Conservation (phyloP, 2,113 vertebrate species). For the Morone chrysops region DNA sequence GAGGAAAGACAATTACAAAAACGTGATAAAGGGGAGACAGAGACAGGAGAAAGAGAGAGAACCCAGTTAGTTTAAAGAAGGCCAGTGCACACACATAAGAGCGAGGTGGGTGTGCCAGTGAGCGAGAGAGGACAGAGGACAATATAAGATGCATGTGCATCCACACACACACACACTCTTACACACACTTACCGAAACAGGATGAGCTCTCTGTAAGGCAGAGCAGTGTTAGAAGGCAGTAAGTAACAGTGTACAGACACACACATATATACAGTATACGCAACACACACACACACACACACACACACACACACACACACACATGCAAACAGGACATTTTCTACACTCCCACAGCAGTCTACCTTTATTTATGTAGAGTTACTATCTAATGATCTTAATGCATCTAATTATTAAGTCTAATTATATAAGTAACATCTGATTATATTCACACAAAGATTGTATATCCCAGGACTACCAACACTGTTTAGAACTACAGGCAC, state of each 20-base stretch:
- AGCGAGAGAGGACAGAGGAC: constrained; percentile 45
- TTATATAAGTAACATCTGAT: background rate
- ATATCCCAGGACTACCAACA: background rate
- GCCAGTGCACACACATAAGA: constrained; percentile 29
- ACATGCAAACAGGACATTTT: constrained; percentile 11
- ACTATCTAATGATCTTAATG: background rate
- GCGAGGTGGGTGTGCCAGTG: constrained; percentile 22
- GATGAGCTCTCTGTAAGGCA: constrained; percentile 80
- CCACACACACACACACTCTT: background rate
- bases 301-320: constrained; percentile 34
- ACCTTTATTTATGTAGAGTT: background rate
- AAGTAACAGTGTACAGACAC: constrained; percentile 55
- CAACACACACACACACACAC: constrained; percentile 26
- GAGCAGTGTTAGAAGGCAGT: constrained; percentile 81
- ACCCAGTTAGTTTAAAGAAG: constrained; percentile 50
- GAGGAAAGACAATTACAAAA: background rate
- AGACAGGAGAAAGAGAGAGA: constrained; percentile 46
- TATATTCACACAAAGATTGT: background rate
- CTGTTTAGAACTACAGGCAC: background rate
- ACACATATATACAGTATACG: constrained; percentile 3
- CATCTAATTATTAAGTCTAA: background rate
- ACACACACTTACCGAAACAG: constrained; percentile 82
- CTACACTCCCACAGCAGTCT: background rate
- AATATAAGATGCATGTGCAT: constrained; percentile 19
- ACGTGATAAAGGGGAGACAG: background rate